These are phyloP conservation scores for Scytalopus superciliaris DNA, from an alignment of 2,113 vertebrate genomes.

Conservation along the genomic window DNA sequence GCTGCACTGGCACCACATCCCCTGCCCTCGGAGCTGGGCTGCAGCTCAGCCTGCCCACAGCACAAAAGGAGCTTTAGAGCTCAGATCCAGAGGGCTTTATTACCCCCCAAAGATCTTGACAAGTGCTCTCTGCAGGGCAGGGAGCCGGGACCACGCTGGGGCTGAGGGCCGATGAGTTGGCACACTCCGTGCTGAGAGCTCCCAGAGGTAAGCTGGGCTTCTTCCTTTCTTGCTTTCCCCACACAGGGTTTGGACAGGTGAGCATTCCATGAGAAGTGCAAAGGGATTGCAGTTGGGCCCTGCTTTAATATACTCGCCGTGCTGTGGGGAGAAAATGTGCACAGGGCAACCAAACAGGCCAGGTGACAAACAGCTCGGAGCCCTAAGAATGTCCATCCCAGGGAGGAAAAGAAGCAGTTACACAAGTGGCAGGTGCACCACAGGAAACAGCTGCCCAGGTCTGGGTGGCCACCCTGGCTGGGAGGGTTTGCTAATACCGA, in stretches of 20 bases:
- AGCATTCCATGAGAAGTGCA: background rate
- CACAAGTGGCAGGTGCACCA: background rate
- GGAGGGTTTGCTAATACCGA: background rate
- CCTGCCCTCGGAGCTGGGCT: background rate
- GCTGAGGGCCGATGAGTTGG: background rate
- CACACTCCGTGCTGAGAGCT: background rate
- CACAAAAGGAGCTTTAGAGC: background rate
- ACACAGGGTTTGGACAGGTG: background rate
- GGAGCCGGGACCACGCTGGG: background rate
- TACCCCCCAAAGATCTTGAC: background rate
- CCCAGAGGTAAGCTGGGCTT: background rate
- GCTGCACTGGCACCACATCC: background rate
- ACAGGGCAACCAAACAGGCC: accelerated
- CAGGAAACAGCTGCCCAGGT: accelerated
- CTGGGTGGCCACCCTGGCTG: background rate
- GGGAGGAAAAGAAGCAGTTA: background rate
- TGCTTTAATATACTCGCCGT: background rate
- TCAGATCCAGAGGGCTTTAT: background rate
- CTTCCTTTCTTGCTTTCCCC: too few species aligned
- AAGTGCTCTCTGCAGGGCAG: background rate
- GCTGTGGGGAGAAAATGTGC: background rate
- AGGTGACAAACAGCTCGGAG: background rate
- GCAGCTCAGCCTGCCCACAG: background rate
- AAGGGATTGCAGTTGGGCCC: background rate
- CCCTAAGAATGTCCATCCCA: background rate